phyloP scores from a whole-genome alignment of 1,140 invertebrate genomes.

The Drosophila varians region DNA sequence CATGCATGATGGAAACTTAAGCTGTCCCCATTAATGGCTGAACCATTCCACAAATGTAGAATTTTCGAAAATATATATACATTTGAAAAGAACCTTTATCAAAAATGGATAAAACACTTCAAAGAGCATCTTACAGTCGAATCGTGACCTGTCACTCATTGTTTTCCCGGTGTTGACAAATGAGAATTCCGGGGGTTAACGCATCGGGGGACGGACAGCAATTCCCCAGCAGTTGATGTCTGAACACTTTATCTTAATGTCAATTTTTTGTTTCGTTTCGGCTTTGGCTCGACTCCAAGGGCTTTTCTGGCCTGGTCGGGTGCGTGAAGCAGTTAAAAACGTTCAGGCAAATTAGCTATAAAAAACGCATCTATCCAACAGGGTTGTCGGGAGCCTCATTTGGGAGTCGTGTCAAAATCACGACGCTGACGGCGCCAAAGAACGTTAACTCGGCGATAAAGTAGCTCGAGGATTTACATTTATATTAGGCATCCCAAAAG shows the following conservation, averaged over 20 bases:
- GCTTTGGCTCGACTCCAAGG: slow-evolving; percentile 16
- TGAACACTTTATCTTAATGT: slow-evolving; percentile 79
- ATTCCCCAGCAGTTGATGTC: slow-evolving; percentile 55
- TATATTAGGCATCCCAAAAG: slow-evolving; percentile 51
- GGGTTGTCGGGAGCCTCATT: slow-evolving; percentile 40
- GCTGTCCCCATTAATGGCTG: no score
- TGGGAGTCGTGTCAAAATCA: slow-evolving; percentile 66
- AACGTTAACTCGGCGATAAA: slow-evolving; percentile 47
- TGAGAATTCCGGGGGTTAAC: slow-evolving; percentile 4
- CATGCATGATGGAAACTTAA: no score
- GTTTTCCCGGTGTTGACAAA: slow-evolving; percentile 44
- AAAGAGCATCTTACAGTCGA: slow-evolving; percentile 26
- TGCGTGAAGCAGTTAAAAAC: slow-evolving; percentile 75
- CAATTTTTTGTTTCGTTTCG: slow-evolving; percentile 43
- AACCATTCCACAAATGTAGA: not conserved
- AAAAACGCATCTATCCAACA: slow-evolving; percentile 68
- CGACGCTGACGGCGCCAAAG: slow-evolving; percentile 60
- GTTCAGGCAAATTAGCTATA: slow-evolving; percentile 65
- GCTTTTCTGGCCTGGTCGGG: slow-evolving; percentile 32
- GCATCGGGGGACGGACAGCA: slow-evolving; percentile 9
- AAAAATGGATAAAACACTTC: not conserved
- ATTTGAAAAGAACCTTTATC: not conserved
- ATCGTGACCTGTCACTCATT: slow-evolving; percentile 14
- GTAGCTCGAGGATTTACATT: slow-evolving; percentile 62
- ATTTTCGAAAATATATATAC: not conserved